Evolutionary conservation across 2,113 vertebrate genomes (phyloP).

Genomic region (Chlorodrepanis virens): DNA sequence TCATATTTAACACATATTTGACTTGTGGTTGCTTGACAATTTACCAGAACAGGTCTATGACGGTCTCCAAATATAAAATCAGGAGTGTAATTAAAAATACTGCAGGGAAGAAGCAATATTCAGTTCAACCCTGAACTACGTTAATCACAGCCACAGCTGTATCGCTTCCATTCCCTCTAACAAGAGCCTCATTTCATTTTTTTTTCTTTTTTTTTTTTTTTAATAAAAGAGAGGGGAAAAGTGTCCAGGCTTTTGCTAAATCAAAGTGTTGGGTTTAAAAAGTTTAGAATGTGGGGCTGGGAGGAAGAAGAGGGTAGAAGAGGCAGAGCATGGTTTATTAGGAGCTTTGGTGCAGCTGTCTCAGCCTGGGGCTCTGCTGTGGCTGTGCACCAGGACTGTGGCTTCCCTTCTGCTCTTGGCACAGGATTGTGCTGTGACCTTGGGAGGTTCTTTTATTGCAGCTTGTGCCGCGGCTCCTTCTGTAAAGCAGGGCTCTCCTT

Average conservation of each 20-base stretch:
- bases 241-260: slow-evolving; percentile 8
- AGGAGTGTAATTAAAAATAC: slow-evolving; percentile 76
- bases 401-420: neutral
- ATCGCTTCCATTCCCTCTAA: slow-evolving; percentile 47
- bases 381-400: neutral
- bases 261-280: neutral
- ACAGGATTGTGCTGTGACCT: neutral
- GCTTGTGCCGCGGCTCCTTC: neutral
- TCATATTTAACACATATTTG: slow-evolving; percentile 99
- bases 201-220: neutral
- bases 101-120: slow-evolving; percentile 71
- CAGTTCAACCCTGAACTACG: slow-evolving; percentile 52
- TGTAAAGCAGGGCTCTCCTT: neutral
- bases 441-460: neutral
- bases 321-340: neutral
- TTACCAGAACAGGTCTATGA: slow-evolving; percentile 87
- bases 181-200: neutral
- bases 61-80: slow-evolving; percentile 74
- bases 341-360: neutral
- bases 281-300: neutral
- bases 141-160: slow-evolving; percentile 63
- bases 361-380: neutral
- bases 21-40: slow-evolving; percentile 92
- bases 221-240: neutral
- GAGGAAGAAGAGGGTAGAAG: neutral